These are phyloP conservation scores for Muntiacus reevesi DNA, from an alignment of 2,113 vertebrate species.

Conservation along the genomic window DNA sequence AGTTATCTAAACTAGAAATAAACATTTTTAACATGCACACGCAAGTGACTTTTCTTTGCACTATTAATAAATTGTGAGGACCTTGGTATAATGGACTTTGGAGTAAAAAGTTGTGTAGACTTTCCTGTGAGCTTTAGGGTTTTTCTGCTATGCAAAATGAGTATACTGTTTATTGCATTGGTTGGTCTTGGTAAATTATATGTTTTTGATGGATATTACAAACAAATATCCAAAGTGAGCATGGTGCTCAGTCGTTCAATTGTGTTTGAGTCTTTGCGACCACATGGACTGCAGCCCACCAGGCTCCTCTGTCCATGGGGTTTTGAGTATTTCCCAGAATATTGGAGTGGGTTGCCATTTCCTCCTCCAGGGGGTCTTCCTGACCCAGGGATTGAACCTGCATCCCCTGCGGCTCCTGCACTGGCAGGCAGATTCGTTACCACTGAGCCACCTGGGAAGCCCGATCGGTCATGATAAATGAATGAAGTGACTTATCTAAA, in stretches of 20 bases:
- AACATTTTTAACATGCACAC: not conserved
- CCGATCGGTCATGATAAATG: not conserved
- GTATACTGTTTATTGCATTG: not conserved
- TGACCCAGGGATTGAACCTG: no score
- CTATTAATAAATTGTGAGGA: not conserved
- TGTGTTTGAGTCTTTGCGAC: not conserved
- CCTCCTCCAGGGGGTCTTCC: no score
- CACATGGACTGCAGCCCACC: not conserved
- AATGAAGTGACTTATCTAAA: not conserved
- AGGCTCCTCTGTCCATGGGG: not conserved
- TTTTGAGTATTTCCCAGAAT: not conserved
- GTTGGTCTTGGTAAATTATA: not conserved
- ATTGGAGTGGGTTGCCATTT: no score
- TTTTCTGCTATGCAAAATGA: not conserved
- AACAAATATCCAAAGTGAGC: not conserved
- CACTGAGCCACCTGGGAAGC: no score
- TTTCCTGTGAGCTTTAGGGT: not conserved
- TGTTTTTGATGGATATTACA: not conserved
- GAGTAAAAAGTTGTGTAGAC: not conserved
- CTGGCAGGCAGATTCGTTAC: no score
- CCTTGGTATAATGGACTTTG: not conserved
- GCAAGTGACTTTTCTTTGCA: not conserved
- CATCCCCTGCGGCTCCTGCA: no score
- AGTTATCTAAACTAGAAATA: not conserved
- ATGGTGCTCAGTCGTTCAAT: not conserved